A percentile compares a stretch with the other conserved stretches of the same genome.
phyloP scores from a whole-genome alignment of 1,140 invertebrate genomes.

The Hetaerina americana region DNA sequence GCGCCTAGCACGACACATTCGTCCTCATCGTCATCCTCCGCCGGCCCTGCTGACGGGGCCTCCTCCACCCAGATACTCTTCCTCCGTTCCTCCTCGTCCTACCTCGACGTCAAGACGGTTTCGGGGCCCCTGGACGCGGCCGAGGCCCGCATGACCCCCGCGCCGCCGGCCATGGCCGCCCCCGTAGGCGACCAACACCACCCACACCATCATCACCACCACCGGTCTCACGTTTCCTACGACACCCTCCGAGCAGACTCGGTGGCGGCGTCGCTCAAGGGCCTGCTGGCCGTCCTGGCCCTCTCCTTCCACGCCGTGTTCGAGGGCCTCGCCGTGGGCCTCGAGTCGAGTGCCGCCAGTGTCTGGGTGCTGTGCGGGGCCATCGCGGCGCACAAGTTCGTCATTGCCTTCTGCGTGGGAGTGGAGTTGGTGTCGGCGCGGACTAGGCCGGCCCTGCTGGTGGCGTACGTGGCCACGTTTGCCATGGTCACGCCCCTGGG shows the following conservation, averaged over 20 bases:
- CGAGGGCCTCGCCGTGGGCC: slow-evolving; percentile 66
- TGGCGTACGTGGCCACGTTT: slow-evolving; percentile 43
- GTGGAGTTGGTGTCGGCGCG: slow-evolving; percentile 51
- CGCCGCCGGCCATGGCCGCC: slow-evolving; percentile 9
- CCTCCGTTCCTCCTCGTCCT: background rate
- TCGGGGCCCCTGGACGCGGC: slow-evolving; percentile 14
- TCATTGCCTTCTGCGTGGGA: slow-evolving; percentile 56
- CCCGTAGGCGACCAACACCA: background rate
- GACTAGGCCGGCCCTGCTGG: slow-evolving; percentile 38
- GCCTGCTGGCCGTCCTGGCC: slow-evolving; percentile 53
- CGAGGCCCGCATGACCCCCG: slow-evolving; percentile 18
- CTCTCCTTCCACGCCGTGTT: slow-evolving; percentile 70
- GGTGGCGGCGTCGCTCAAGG: slow-evolving; percentile 36
- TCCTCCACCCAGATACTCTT: background rate
- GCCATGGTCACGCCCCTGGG: slow-evolving; percentile 58
- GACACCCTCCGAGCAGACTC: background rate
- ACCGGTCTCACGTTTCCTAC: slow-evolving; percentile 6
- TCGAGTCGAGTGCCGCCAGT: slow-evolving; percentile 46
- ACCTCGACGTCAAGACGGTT: background rate
- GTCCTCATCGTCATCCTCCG: background rate
- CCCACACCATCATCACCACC: slow-evolving; percentile 6
- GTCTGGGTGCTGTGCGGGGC: slow-evolving; percentile 55
- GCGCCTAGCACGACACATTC: background rate
- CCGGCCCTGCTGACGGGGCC: background rate
- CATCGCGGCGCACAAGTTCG: slow-evolving; percentile 59